Conservation (phyloP, 2,797 vertebrate genomes). For the Tokudaia muenninki region DNA sequence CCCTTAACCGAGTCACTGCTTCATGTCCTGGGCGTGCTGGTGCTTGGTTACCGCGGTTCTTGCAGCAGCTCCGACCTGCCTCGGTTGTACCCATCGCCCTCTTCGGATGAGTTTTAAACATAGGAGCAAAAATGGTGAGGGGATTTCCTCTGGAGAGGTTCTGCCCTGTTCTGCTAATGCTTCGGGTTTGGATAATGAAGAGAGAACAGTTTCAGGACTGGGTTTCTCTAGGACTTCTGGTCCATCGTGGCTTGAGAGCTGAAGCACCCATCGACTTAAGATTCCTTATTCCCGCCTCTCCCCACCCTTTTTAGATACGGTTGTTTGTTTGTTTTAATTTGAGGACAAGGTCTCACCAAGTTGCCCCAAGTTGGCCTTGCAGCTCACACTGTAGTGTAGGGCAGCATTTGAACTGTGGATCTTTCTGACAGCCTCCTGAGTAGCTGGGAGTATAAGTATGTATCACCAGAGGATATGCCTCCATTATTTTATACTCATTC, state of each 20-base stretch:
- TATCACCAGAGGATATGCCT: not conserved
- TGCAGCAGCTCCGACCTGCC: not conserved
- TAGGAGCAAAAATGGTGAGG: not conserved
- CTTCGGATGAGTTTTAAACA: not conserved
- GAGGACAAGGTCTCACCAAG: not conserved
- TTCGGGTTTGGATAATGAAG: conserved; percentile 1
- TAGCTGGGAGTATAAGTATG: not conserved
- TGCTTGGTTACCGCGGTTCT: not conserved
- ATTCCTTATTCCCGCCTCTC: fast-evolving
- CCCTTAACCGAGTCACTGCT: not conserved
- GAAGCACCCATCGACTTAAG: not conserved
- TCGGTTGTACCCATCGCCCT: not conserved
- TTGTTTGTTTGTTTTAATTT: not conserved
- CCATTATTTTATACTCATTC: not conserved
- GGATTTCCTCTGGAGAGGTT: conserved; percentile 25
- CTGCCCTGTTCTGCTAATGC: not conserved
- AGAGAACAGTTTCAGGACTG: not conserved
- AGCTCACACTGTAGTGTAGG: not conserved
- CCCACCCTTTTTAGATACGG: not conserved
- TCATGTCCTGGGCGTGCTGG: not conserved
- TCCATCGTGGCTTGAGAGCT: not conserved
- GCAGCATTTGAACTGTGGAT: not conserved
- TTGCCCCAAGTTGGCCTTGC: not conserved
- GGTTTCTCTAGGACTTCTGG: conserved; percentile 50
- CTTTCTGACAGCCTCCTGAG: not conserved